phyloP scores from a whole-genome alignment of 2,113 vertebrate species.

The Melanotaenia duboulayi region DNA sequence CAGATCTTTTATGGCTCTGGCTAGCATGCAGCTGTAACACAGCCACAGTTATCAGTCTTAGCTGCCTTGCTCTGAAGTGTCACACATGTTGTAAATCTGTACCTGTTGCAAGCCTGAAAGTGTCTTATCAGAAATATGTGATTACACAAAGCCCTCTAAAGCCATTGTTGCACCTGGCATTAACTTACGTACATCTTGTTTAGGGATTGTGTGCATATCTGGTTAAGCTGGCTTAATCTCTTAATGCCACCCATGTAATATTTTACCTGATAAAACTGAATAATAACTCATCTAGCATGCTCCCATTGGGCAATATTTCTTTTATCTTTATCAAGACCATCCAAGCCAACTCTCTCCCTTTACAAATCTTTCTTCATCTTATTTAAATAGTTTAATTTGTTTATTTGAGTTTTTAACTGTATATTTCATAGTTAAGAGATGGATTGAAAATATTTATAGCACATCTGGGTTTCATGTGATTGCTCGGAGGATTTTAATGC shows the following conservation, averaged over 20 bases:
- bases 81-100: slow-evolving; percentile 42
- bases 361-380: background rate
- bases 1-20: slow-evolving; percentile 32
- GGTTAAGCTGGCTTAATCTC: slow-evolving; percentile 47
- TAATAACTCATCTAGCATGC: slow-evolving; percentile 12
- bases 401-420: background rate
- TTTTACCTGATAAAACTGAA: slow-evolving; percentile 27
- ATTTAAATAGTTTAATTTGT: background rate
- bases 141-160: slow-evolving; percentile 60
- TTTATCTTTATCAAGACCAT: background rate
- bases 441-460: background rate
- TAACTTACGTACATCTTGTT: slow-evolving; percentile 25
- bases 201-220: slow-evolving; percentile 32
- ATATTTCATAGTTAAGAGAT: background rate
- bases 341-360: background rate
- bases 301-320: background rate
- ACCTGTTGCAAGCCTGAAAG: slow-evolving; percentile 35
- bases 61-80: slow-evolving; percentile 20
- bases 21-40: slow-evolving; percentile 20
- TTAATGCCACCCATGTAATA: slow-evolving; percentile 33
- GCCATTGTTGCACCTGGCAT: slow-evolving; percentile 33
- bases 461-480: background rate
- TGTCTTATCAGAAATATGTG: slow-evolving; percentile 57
- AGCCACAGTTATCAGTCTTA: slow-evolving; percentile 9
- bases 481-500: slow-evolving; percentile 23